Evolutionary conservation across 1,140 invertebrate genomes (phyloP).

Genomic region (Heliconius himera): DNA sequence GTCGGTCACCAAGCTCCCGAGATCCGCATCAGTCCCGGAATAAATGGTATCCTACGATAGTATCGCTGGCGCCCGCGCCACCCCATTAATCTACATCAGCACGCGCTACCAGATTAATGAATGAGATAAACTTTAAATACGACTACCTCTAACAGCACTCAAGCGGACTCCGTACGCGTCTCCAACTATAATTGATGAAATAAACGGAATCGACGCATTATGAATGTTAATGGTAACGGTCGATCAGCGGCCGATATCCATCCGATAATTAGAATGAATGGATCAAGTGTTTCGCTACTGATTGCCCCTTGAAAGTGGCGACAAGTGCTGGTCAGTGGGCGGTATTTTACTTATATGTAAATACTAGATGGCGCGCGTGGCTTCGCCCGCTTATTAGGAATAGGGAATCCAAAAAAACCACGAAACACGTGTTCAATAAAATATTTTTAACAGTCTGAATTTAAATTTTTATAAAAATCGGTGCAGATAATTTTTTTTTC

Average conservation of each 20-base stretch:
- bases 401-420: no score
- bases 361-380: no score
- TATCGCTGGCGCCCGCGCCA: conserved; percentile 66
- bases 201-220: conserved; percentile 65
- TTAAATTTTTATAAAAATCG: no score
- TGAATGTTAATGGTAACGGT: conserved; percentile 67
- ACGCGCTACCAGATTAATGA: conserved; percentile 76
- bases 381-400: no score
- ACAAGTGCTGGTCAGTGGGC: conserved; percentile 30
- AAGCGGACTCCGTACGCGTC: conserved; percentile 47
- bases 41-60: conserved; percentile 66
- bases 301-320: conserved; percentile 48
- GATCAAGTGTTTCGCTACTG: conserved; percentile 55
- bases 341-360: not conserved
- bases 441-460: no score
- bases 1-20: conserved; percentile 40
- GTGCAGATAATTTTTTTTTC: no score
- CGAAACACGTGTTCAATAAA: no score
- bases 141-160: conserved; percentile 60
- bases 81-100: conserved; percentile 78
- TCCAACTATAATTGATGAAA: conserved; percentile 71
- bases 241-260: conserved; percentile 48
- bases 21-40: conserved; percentile 66
- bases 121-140: conserved; percentile 76
- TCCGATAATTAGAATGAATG: conserved; percentile 70